Evolutionary conservation across 2,113 vertebrate species (phyloP).

Genomic region (Vidua chalybeata): DNA sequence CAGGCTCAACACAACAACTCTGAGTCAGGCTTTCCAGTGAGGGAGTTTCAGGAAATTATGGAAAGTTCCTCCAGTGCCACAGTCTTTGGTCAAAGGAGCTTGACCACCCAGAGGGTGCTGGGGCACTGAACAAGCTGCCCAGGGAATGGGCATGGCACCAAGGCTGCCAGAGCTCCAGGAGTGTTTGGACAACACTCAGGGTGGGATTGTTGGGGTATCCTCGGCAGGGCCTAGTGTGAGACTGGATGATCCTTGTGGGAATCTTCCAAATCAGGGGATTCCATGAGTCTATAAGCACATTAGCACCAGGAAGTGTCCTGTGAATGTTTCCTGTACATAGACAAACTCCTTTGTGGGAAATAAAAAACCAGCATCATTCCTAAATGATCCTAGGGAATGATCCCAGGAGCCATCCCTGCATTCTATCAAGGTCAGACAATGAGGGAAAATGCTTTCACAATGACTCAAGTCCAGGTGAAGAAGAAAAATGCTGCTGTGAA

Average conservation of each 20-base stretch:
- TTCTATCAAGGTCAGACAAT: neutral
- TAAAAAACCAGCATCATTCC: neutral
- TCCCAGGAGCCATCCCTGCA: neutral
- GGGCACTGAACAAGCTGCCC: neutral
- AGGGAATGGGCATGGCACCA: neutral
- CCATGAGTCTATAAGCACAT: fast-evolving
- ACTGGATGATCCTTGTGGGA: neutral
- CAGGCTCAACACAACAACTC: fast-evolving
- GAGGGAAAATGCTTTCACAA: neutral
- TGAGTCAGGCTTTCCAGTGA: neutral
- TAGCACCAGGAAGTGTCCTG: neutral
- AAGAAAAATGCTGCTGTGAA: neutral
- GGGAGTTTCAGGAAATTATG: neutral
- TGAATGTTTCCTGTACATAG: neutral
- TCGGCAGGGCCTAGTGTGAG: neutral
- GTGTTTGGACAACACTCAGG: fast-evolving
- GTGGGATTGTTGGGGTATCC: neutral
- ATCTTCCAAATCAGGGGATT: neutral
- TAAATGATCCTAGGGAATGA: neutral
- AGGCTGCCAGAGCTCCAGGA: neutral
- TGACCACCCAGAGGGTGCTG: neutral
- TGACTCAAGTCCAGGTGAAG: neutral
- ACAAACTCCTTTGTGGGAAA: neutral
- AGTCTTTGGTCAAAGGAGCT: neutral
- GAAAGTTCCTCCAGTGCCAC: too few relatives aligned